Evolutionary conservation across 2,888 invertebrate species (phyloP).

Genomic region (Caenorhabditis angaria): DNA sequence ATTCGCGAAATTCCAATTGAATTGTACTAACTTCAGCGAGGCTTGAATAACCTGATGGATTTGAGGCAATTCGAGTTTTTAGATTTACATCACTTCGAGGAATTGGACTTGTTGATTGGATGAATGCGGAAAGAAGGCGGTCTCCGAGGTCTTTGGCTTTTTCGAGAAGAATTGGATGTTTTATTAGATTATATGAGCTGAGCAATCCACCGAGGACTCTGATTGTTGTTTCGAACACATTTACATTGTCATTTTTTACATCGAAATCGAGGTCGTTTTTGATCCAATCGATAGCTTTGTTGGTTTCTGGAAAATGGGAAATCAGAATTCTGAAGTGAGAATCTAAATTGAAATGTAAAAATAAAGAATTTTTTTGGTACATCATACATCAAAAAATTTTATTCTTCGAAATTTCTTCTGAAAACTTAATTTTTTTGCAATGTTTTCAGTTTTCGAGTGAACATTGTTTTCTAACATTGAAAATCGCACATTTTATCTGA

Average conservation of each 20-base stretch:
- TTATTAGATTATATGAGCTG: conserved; percentile 87
- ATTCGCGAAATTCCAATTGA: conserved; percentile 92
- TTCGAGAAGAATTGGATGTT: conserved; percentile 73
- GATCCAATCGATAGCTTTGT: conserved; percentile 89
- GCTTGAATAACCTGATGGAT: conserved; percentile 87
- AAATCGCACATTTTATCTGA: too few relatives aligned
- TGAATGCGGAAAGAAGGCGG: conserved; percentile 72
- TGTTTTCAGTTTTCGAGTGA: too few relatives aligned
- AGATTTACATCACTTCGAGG: conserved; percentile 96
- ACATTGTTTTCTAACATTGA: too few relatives aligned
- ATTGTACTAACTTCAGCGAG: conserved; percentile 96
- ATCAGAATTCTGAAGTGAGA: neutral
- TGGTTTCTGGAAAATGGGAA: conserved; percentile 79
- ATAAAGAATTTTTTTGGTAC: too few relatives aligned
- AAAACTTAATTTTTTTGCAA: conserved; percentile 79
- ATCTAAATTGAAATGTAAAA: too few relatives aligned
- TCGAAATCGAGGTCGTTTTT: conserved; percentile 84
- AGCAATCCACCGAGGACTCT: conserved; percentile 79
- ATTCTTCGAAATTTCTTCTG: neutral
- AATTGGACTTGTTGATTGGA: conserved; percentile 63
- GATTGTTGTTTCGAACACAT: conserved; percentile 69
- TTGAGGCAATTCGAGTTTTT: conserved; percentile 20
- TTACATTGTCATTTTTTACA: conserved; percentile 55
- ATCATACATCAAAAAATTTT: too few relatives aligned
- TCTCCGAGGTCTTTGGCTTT: conserved; percentile 62